A percentile compares a stretch with the other conserved stretches of the same genome.
Evolutionary conservation across 2,888 invertebrate genomes (phyloP).

Genomic region (Anthophora plumipes): DNA sequence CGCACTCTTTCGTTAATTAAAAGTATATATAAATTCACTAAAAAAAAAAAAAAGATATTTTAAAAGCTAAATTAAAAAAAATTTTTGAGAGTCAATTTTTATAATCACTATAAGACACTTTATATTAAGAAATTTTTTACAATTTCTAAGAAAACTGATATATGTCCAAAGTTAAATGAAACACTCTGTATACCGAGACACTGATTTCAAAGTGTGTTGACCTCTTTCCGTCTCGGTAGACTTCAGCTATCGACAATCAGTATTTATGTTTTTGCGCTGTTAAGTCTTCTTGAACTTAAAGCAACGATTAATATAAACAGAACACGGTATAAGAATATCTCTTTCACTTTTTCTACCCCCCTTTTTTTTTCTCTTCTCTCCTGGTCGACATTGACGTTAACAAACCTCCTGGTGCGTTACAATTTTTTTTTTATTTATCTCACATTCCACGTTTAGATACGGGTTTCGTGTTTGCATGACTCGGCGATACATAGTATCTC

Average conservation of each 20-base stretch:
- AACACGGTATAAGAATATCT: not conserved
- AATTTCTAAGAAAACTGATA: too few species aligned
- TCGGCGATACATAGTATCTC: slow-evolving; percentile 2
- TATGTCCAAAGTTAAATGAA: not conserved
- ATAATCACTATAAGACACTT: too few species aligned
- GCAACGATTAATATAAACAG: not conserved
- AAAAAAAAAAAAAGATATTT: too few species aligned
- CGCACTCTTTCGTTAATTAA: not conserved
- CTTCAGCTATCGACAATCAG: not conserved
- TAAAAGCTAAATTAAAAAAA: too few species aligned
- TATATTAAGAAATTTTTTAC: too few species aligned
- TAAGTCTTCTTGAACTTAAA: not conserved
- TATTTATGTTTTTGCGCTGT: not conserved
- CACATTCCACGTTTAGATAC: slow-evolving; percentile 3
- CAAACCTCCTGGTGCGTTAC: not conserved
- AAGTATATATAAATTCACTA: too few species aligned
- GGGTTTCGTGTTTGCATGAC: not conserved
- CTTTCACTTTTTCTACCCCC: not conserved
- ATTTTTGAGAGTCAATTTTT: too few species aligned
- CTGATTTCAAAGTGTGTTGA: not conserved
- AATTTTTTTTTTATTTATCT: slow-evolving; percentile 35
- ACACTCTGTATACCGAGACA: not conserved
- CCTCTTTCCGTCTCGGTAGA: not conserved
- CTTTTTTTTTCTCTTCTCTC: too few species aligned
- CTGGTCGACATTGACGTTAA: not conserved